Conservation (phyloP, 2,888 invertebrate genomes). For the Anthophora plumipes region DNA sequence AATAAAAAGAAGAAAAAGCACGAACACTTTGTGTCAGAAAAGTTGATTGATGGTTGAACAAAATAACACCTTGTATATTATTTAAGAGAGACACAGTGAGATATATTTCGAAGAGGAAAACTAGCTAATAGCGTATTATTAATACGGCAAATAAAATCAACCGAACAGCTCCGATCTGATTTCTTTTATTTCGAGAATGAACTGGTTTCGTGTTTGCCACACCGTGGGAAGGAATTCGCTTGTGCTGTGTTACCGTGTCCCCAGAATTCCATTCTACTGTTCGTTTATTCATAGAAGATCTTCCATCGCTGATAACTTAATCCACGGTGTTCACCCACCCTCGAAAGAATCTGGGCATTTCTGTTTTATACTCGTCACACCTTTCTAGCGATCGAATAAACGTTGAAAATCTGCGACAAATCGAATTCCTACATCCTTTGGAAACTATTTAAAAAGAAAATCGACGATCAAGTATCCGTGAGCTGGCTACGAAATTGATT, state of each 20-base stretch:
- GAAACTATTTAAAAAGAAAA: too few relatives aligned
- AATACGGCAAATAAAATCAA: constrained; percentile 33
- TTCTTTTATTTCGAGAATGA: constrained; percentile 22
- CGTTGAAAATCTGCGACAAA: too few relatives aligned
- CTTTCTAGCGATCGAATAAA: too few relatives aligned
- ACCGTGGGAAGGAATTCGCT: constrained; percentile 57
- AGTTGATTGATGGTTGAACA: too few relatives aligned
- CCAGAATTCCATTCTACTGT: not conserved
- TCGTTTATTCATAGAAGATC: not conserved
- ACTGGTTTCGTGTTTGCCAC: constrained; percentile 52
- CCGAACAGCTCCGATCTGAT: constrained; percentile 35
- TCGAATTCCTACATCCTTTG: too few relatives aligned
- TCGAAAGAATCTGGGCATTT: too few relatives aligned
- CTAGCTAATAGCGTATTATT: constrained; percentile 18
- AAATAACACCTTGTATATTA: not conserved
- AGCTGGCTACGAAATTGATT: too few relatives aligned
- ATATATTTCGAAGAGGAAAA: constrained; percentile 6
- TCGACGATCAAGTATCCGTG: too few relatives aligned
- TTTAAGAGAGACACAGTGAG: not conserved
- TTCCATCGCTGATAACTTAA: not conserved
- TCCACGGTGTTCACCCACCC: not conserved
- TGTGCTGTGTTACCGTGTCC: constrained; percentile 12
- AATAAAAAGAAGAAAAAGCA: too few relatives aligned
- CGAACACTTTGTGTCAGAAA: too few relatives aligned
- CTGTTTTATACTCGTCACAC: too few relatives aligned